A percentile compares a stretch with the other conserved stretches of the same genome.
These are phyloP conservation scores for Poeciliopsis paucimaculata DNA, from an alignment of 2,797 vertebrate species.

Conservation along the genomic window DNA sequence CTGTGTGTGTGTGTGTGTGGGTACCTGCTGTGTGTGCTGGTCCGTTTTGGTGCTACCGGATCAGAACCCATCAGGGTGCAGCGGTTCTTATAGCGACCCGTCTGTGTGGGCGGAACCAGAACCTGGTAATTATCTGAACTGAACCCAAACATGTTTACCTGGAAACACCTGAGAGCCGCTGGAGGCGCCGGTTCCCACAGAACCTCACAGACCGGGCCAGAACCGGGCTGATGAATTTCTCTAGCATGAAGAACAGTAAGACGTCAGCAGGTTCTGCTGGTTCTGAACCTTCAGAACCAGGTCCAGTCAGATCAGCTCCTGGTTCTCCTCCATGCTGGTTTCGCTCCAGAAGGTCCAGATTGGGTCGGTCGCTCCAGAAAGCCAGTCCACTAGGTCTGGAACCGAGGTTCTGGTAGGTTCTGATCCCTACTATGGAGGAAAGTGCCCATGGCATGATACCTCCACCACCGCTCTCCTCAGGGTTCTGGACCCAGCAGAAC, in stretches of 20 bases:
- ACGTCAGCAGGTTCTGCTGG: background rate
- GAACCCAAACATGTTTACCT: slow-evolving; percentile 23
- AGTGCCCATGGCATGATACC: background rate
- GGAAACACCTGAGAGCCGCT: background rate
- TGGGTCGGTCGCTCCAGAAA: background rate
- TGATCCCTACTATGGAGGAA: background rate
- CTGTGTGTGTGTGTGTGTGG: background rate
- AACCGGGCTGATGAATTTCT: too few relatives aligned
- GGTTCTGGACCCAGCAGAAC: background rate
- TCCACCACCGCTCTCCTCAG: background rate
- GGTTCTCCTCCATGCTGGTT: background rate
- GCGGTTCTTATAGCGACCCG: slow-evolving; percentile 45
- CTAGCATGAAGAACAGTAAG: background rate
- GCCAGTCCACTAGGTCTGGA: background rate
- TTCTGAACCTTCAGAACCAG: background rate
- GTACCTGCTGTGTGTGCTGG: slow-evolving; percentile 27
- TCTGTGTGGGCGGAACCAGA: slow-evolving; percentile 23
- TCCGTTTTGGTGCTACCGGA: slow-evolving; percentile 10
- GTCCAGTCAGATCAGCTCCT: background rate
- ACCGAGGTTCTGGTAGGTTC: background rate
- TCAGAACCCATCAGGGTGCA: slow-evolving; percentile 9
- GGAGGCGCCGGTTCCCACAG: background rate
- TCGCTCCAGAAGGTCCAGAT: background rate
- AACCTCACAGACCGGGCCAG: background rate
- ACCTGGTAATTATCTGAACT: slow-evolving; percentile 38